Conservation (phyloP, 2,797 vertebrate genomes). For the Helicolenus hilgendorfi region DNA sequence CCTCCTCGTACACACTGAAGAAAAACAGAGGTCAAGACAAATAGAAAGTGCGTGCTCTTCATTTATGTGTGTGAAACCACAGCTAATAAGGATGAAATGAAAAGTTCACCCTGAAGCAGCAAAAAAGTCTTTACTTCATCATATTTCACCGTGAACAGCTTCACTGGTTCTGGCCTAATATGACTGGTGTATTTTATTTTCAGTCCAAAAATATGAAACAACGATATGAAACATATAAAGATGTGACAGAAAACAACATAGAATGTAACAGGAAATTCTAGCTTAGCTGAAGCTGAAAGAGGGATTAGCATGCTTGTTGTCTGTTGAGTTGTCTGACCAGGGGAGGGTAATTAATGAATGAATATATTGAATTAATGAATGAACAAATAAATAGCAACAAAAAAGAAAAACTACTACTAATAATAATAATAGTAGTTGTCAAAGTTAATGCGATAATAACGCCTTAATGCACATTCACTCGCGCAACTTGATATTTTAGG, state of each 20-base stretch:
- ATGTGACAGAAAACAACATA: too few species aligned
- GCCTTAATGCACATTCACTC: too few species aligned
- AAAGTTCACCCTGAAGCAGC: constrained; percentile 21
- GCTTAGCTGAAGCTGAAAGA: background rate
- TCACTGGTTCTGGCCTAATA: background rate
- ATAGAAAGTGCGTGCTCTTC: background rate
- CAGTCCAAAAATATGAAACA: background rate
- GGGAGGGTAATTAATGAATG: background rate
- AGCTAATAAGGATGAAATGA: constrained; percentile 28
- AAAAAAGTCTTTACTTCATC: background rate
- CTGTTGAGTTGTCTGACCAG: background rate
- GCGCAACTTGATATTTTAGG: too few species aligned
- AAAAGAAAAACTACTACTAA: background rate
- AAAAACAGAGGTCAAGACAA: constrained; percentile 20
- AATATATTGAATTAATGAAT: background rate
- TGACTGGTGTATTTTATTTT: background rate
- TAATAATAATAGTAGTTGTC: background rate
- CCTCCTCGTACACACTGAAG: background rate
- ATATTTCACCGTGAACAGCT: background rate
- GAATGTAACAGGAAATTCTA: too few species aligned
- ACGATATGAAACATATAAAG: background rate
- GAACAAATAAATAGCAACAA: background rate
- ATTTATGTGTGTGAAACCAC: constrained; percentile 26
- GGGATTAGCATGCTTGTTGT: background rate
- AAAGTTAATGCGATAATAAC: too few species aligned